Base-by-base conservation (phyloP, 2,888 invertebrate genomes). In the Mayetiola destructor region DNA sequence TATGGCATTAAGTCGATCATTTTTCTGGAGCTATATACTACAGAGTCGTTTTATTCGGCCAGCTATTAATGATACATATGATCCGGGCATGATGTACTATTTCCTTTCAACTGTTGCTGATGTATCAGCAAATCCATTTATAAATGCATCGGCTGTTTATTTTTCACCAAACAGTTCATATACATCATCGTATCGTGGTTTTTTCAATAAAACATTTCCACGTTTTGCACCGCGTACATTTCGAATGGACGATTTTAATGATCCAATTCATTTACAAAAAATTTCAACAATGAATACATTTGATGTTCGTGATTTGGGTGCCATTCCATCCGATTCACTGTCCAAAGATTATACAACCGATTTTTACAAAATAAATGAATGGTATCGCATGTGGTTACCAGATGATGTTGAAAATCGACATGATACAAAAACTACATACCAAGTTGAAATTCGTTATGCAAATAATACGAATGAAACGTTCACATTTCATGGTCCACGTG, bases 11-110 rank as follows among this genome's bases (percentile, higher is more conserved):
- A 93, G 87, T 69, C 76, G 96, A 63, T 92, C 94, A 1, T 96
- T 94, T 72, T 96, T 90, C 71, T 95, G 90, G 87, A 92, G 92
- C 70, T 94, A 91, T 64, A 89, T 93, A 59, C 77, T 93, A 0
- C 93, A 93, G 68, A 88, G 90, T 27, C 77, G 93, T 61, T 90
- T 91, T 64, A 91, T 91, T 63, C 76, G 91, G 29, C 91, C 91
- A 0, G 89, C 88, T 1, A 89, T 88, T 21, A 91, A 90, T 67
- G 90, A 91, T 65, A 89, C 91, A 0, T 90, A 91, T 64, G 95
- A 96, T 73, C 96, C 96, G 0, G 96, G 96, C 57, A 90, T 97
- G 85, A 92, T 95, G 91, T 96, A 96, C 68, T 93, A 93, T 67
- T 93, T 94, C 68, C 74, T 96, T 42, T 94, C 95, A 0, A 86